Conservation (phyloP, 1,140 invertebrate species). For the Drosophila nebulosa region DNA sequence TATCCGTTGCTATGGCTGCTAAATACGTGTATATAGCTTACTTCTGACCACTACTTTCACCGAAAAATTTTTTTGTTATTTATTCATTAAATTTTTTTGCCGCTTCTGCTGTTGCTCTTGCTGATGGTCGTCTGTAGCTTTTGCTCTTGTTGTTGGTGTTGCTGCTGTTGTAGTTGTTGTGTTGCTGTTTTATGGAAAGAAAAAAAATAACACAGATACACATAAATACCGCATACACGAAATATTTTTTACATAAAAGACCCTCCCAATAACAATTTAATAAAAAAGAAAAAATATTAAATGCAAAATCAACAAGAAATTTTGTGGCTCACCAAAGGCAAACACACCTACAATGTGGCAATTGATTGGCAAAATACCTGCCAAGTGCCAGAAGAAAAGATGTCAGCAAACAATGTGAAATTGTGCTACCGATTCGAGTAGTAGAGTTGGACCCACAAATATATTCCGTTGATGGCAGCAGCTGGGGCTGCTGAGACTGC, state of each 20-base stretch:
- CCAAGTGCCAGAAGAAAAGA: constrained; percentile 51
- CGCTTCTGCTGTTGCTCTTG: constrained; percentile 44
- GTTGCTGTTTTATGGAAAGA: constrained; percentile 7
- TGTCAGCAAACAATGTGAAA: constrained; percentile 70
- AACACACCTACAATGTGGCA: constrained; percentile 68
- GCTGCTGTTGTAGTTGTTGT: constrained; percentile 26
- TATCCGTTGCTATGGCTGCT: constrained; percentile 57
- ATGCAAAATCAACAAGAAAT: constrained; percentile 66
- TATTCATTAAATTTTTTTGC: constrained; percentile 78
- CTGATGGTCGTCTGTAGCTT: constrained; percentile 37
- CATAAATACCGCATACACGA: constrained; percentile 22
- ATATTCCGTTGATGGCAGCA: constrained; percentile 7
- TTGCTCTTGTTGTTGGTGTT: constrained; percentile 36
- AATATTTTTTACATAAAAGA: constrained; percentile 71
- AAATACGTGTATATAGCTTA: constrained; percentile 56
- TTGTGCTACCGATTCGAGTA: constrained; percentile 65
- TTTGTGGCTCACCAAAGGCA: constrained; percentile 25
- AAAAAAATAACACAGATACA: constrained; percentile 31
- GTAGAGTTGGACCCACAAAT: constrained; percentile 23
- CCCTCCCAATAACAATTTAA: constrained; percentile 6
- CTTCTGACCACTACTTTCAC: constrained; percentile 74
- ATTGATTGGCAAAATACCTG: constrained; percentile 68
- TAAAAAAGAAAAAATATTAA: constrained; percentile 50
- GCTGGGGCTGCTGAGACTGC: not conserved
- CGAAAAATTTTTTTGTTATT: constrained; percentile 74